These are phyloP conservation scores for Bombus sibiricus DNA, from an alignment of 1,140 invertebrate species.

Conservation along the genomic window DNA sequence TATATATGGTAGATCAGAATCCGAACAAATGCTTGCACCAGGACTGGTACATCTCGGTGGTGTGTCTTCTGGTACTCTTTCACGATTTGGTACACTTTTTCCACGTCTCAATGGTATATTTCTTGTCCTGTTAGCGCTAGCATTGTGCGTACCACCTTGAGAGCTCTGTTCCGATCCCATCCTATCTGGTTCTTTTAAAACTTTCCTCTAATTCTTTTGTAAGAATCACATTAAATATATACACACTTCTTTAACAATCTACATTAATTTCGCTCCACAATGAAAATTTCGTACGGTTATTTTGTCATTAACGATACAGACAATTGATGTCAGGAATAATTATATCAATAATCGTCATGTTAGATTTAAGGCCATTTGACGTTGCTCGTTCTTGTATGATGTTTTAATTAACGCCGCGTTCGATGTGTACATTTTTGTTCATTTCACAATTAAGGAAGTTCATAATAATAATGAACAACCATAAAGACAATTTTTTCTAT, in stretches of 20 bases:
- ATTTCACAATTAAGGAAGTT: not conserved
- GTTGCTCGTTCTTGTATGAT: not conserved
- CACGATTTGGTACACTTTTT: constrained; percentile 84
- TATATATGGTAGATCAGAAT: constrained; percentile 96
- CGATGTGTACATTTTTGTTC: constrained; percentile 14
- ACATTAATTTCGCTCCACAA: not conserved
- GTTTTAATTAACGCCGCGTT: not conserved
- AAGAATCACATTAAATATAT: constrained; percentile 4
- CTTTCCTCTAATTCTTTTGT: not conserved
- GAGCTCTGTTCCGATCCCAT: constrained; percentile 86
- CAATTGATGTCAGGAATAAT: not conserved
- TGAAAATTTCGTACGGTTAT: not conserved
- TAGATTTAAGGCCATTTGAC: constrained; percentile 25
- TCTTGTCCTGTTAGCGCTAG: constrained; percentile 68
- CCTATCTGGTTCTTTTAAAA: not conserved
- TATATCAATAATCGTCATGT: constrained; percentile 32
- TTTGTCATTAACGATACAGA: not conserved
- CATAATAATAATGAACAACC: constrained; percentile 6
- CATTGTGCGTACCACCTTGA: constrained; percentile 72
- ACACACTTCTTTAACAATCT: not conserved
- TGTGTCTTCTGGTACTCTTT: constrained; percentile 80
- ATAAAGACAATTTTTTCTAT: not conserved
- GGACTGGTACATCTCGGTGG: constrained; percentile 89
- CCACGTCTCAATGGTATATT: constrained; percentile 80
- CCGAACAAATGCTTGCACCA: constrained; percentile 93